Percentiles rank a stretch among this genome's conserved stretches.
These are phyloP conservation scores for Columba livia DNA, from an alignment of 2,113 vertebrate genomes.

Conservation along the genomic window DNA sequence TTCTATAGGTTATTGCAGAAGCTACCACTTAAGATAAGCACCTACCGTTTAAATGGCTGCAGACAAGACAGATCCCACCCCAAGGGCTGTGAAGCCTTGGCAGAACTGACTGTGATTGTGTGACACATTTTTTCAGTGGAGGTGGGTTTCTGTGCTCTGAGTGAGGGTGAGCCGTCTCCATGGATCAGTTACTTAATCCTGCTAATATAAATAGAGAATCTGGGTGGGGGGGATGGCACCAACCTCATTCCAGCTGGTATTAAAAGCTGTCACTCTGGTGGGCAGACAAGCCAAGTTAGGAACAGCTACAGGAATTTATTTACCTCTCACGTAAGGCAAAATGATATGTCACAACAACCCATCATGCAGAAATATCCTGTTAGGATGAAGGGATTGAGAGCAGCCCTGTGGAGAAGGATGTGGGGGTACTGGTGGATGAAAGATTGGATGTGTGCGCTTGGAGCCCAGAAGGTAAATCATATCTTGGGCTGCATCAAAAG, in stretches of 20 bases:
- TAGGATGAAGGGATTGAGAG: no score
- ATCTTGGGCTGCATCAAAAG: no score
- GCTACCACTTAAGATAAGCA: neutral
- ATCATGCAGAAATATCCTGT: neutral
- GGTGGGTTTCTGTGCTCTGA: neutral
- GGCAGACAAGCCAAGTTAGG: neutral
- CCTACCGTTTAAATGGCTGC: neutral
- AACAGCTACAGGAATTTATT: neutral
- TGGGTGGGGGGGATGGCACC: neutral
- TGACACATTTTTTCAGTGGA: neutral
- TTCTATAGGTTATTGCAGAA: neutral
- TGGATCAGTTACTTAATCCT: slow-evolving; percentile 13
- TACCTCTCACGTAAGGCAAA: neutral
- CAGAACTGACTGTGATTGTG: neutral
- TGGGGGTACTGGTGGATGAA: no score
- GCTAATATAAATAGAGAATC: slow-evolving; percentile 13
- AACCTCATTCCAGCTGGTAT: slow-evolving; percentile 7
- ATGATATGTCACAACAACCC: neutral
- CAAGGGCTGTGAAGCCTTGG: neutral
- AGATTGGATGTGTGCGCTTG: no score
- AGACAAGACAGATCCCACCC: neutral
- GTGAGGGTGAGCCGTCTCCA: neutral
- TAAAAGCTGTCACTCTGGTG: slow-evolving; percentile 26
- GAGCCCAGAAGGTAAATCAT: no score
- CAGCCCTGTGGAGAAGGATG: no score